These are phyloP conservation scores for Ctenopoma kingsleyae DNA, from an alignment of 2,797 vertebrate genomes.

Conservation along the genomic window DNA sequence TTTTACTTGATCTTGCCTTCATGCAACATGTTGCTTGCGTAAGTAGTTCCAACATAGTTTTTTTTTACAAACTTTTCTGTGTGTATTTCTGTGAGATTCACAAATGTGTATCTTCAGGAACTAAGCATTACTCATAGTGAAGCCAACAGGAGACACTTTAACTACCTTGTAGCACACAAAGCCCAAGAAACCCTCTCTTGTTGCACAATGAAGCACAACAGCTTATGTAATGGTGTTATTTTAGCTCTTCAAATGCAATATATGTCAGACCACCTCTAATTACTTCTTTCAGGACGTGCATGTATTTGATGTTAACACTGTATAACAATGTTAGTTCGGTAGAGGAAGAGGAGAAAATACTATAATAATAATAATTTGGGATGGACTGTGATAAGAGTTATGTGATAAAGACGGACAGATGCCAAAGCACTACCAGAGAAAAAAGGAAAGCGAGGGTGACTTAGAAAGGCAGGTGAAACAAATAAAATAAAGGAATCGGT, in stretches of 20 bases:
- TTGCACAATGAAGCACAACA: conserved; percentile 26
- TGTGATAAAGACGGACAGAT: conserved; percentile 19
- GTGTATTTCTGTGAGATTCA: conserved; percentile 4
- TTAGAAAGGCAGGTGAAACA: conserved; percentile 1
- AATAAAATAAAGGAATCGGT: conserved; percentile 2
- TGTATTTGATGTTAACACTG: conserved; percentile 35
- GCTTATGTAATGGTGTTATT: conserved; percentile 63
- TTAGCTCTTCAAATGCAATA: conserved; percentile 30
- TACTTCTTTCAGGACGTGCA: conserved; percentile 39
- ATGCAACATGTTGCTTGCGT: conserved; percentile 23
- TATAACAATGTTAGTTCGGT: conserved; percentile 44
- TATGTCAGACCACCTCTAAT: conserved; percentile 47
- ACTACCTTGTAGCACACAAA: conserved; percentile 30
- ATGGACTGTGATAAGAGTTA: conserved; percentile 25
- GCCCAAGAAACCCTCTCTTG: conserved; percentile 34
- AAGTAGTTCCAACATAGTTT: neutral
- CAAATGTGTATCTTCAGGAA: conserved; percentile 36
- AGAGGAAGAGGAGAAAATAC: conserved; percentile 32
- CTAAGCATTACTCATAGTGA: conserved; percentile 36
- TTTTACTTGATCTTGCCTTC: conserved; percentile 9
- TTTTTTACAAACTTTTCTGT: neutral
- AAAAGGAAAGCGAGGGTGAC: neutral
- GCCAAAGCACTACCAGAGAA: neutral
- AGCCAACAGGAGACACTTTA: conserved; percentile 42
- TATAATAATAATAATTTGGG: conserved; percentile 53